Percentiles rank a stretch among this genome's conserved stretches.
Evolutionary conservation across 2,113 vertebrate genomes (phyloP).

Genomic region (Fregata magnificens): DNA sequence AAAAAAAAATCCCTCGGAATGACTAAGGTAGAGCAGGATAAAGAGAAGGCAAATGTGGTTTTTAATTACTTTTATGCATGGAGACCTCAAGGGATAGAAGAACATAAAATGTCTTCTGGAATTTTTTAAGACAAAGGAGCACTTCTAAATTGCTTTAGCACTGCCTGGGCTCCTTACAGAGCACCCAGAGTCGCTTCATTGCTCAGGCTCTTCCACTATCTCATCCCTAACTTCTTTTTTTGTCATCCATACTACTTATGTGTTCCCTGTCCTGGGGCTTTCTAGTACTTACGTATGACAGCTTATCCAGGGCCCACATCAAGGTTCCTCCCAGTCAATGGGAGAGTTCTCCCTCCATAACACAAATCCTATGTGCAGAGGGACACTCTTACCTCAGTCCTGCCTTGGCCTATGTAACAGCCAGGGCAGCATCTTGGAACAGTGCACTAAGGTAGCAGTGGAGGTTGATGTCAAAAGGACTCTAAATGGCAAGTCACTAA

Average conservation of each 20-base stretch:
- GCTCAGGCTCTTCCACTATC: neutral
- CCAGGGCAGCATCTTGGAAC: neutral
- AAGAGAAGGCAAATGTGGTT: neutral
- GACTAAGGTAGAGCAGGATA: neutral
- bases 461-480: neutral
- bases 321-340: neutral
- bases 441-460: neutral
- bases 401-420: neutral
- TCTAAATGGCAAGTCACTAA: neutral
- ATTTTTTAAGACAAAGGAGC: neutral
- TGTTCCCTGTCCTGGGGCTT: neutral
- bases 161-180: neutral
- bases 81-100: neutral
- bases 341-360: neutral
- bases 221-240: neutral
- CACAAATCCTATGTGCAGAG: neutral
- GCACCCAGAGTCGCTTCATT: neutral
- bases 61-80: slow-evolving; percentile 19
- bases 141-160: neutral
- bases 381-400: neutral
- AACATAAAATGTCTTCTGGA: neutral
- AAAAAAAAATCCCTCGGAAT: neutral
- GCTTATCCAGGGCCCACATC: neutral
- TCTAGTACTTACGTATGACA: neutral
- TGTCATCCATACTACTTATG: neutral